These are phyloP conservation scores for Melitaea athalia DNA, from an alignment of 2,888 invertebrate species.

Conservation along the genomic window DNA sequence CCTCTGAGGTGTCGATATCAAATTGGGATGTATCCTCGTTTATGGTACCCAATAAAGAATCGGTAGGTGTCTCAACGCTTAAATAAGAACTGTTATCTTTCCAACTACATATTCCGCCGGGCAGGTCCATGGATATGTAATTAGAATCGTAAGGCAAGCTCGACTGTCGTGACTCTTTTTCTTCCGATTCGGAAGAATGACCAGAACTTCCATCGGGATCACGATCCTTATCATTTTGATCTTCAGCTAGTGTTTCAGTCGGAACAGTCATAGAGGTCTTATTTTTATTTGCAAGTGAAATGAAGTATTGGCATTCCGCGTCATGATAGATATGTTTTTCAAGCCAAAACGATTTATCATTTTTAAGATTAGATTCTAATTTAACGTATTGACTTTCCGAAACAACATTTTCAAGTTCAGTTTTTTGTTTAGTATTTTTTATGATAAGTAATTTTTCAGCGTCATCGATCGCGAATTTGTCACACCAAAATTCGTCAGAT, in stretches of 20 bases:
- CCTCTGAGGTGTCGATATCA: constrained; percentile 65
- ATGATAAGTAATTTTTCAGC: constrained; percentile 38
- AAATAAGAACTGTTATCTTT: constrained; percentile 90
- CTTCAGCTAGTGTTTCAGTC: constrained; percentile 54
- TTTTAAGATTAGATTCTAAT: constrained; percentile 59
- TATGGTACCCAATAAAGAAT: constrained; percentile 49
- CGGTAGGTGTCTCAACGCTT: constrained; percentile 79
- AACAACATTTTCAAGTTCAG: constrained; percentile 81
- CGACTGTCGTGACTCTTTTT: constrained; percentile 51
- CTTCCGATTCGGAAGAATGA: constrained; percentile 74
- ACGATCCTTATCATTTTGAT: constrained; percentile 83
- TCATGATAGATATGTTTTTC: constrained; percentile 84
- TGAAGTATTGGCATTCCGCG: constrained; percentile 84
- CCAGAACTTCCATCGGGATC: constrained; percentile 84
- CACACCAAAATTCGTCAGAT: constrained; percentile 83
- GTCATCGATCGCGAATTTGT: constrained; percentile 64
- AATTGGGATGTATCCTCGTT: constrained; percentile 49
- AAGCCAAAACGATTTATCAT: constrained; percentile 83
- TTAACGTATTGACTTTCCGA: constrained; percentile 19
- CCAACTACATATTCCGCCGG: constrained; percentile 91
- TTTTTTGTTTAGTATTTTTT: constrained; percentile 43
- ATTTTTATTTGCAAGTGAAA: constrained; percentile 73
- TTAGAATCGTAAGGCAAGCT: constrained; percentile 78
- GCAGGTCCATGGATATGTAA: constrained; percentile 87
- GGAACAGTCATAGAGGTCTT: constrained; percentile 55